These are phyloP conservation scores for Chaetops frenatus DNA, from an alignment of 2,113 vertebrate genomes.

Conservation along the genomic window DNA sequence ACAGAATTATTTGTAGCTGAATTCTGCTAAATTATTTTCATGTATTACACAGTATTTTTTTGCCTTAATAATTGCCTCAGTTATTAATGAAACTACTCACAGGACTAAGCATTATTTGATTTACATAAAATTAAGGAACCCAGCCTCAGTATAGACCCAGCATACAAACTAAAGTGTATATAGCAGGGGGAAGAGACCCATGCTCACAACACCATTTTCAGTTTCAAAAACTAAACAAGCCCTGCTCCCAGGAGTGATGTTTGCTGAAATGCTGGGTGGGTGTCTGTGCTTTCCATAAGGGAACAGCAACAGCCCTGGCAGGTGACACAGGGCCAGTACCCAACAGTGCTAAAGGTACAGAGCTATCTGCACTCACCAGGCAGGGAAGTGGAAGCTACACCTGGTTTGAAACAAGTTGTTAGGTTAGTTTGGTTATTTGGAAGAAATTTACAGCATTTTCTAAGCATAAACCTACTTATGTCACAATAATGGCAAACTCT, in stretches of 20 bases:
- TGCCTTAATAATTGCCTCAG: background rate
- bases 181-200: background rate
- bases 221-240: background rate
- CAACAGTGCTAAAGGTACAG: no score
- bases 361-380: background rate
- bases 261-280: background rate
- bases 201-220: background rate
- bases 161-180: background rate
- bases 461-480: background rate
- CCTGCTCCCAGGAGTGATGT: background rate
- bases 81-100: background rate
- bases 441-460: background rate
- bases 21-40: background rate
- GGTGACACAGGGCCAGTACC: background rate
- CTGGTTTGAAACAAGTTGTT: background rate
- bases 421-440: background rate
- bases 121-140: background rate
- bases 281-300: background rate
- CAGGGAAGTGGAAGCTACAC: fast-evolving
- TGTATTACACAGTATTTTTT: background rate
- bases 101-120: background rate
- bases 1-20: background rate
- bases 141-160: background rate
- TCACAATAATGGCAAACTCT: fast-evolving
- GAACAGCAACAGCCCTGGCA: fast-evolving